Evolutionary conservation across 2,888 invertebrate species (phyloP), one percentile per base, ranked within the genome.

Genomic region (Lordiphosa fenestrarum): DNA sequence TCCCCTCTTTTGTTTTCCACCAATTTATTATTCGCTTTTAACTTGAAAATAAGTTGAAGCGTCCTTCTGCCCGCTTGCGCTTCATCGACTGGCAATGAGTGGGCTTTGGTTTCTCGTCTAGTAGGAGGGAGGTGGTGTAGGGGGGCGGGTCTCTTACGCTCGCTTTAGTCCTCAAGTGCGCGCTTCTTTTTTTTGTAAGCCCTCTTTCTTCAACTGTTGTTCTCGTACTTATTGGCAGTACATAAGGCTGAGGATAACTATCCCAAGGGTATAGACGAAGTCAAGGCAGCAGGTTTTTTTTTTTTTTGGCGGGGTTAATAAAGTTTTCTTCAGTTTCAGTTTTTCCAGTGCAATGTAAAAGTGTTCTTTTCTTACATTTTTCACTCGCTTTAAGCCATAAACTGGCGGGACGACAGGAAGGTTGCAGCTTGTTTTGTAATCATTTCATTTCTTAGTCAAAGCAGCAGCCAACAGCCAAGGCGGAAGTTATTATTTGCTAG

Each of bases 401-500:
- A 23, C n/a, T 41, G 44, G n/a, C n/a, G n/a, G n/a, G n/a, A n/a
- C n/a, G n/a, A n/a, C n/a, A 4, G 23, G 23, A 42, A n/a, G 13
- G 46, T 25, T 15, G 10, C 13, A 46, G 13, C 41, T 25, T 70
- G 62, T 66, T 82, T 64, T 60, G 76, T 64, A 78, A 74, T 74
- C 80, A 80, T 74, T 69, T 73, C 66, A 71, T 69, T 76, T 65
- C 65, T 66, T 66, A 73, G 77, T 66, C 77, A 73, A 76, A 76
- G 73, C 69, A 53, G 56, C 69, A 69, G 53, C 37, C 55, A 60
- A 9, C 30, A 30, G 30, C 30, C 30, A 66, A 40, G 66, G 67
- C 73, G 84, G 73, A 81, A 81, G 69, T 67, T 77, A 81, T 78
- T 84, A 84, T 84, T 81, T 73, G 66, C 74, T 39, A 67, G 67